Base-by-base conservation (phyloP, 2,888 invertebrate species). In the Andrena marginata region DNA sequence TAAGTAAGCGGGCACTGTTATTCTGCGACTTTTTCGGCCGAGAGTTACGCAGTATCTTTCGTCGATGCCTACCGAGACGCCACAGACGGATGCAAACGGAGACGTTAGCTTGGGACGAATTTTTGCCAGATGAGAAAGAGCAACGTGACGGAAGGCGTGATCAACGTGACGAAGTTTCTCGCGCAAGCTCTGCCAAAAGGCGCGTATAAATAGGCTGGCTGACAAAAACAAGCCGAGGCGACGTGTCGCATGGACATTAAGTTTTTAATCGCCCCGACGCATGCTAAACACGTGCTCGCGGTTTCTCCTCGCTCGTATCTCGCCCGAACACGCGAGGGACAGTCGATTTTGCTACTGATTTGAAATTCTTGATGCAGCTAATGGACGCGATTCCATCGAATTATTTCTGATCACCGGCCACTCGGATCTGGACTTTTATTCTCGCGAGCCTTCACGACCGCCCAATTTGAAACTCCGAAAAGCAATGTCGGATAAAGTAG, bases 141-240 rank as follows among this genome's bases (percentile, higher is more conserved):
- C 42, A 42, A 33, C 51, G 59, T 10, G 54, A 73, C 68, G 68
- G 60, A 51, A 7, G 42, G 31, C 26, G 35, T 51, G 74, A 77
- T 78, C 70, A 54, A 78, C 72, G 81, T 82, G 78, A 86, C 75
- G 77, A 83, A 78, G 80, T 84, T 80, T 78, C 84, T 84, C 77
- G 85, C 80, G 74, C 63, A 33, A 33, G 84, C 56, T 23, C 81
- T 88, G 88, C 89, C 88, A 89, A 89, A 86, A 88, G 69, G 35
- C 71, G 82, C 70, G 80, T 89, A 89, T 89, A 87, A 89, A 89
- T 89, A 89, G 88, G 72, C 75, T 63, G 64, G 73, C 81, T 84
- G 85, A 88, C 85, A 87, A 88, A 88, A 87, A 85, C 84, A 86
- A 84, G 78, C 81, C 80, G 75, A 64, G 75, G 63, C 73, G 76